These are phyloP conservation scores for Heliocidaris tuberculata DNA, from an alignment of 35 echinoderm and acorn worm genomes.

Conservation along the genomic window DNA sequence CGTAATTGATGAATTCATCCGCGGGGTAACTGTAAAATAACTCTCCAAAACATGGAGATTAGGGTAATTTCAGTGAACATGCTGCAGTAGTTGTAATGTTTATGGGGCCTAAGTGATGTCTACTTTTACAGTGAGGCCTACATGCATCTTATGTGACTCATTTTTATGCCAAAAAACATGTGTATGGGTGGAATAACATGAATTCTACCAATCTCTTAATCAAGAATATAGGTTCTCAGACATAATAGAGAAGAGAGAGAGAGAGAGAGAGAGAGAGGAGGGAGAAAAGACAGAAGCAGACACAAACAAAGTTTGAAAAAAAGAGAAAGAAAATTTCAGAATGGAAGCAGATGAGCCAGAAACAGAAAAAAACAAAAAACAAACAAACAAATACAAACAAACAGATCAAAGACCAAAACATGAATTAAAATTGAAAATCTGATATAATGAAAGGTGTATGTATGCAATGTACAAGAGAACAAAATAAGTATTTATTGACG, in stretches of 20 bases:
- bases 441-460: too few relatives aligned
- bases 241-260: neutral
- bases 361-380: too few relatives aligned
- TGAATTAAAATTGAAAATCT: too few relatives aligned
- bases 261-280: neutral
- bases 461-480: too few relatives aligned
- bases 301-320: too few relatives aligned
- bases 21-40: neutral
- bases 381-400: too few relatives aligned
- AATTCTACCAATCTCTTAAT: neutral
- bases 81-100: neutral
- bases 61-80: neutral
- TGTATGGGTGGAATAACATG: neutral
- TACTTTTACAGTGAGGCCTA: neutral
- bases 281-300: neutral
- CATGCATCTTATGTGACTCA: neutral
- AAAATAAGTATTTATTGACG: too few relatives aligned
- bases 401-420: too few relatives aligned
- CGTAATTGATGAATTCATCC: neutral
- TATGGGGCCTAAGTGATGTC: neutral
- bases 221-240: neutral
- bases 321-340: too few relatives aligned
- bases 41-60: slow-evolving; percentile 10
- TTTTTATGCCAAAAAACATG: neutral
- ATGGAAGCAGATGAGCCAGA: too few relatives aligned